phyloP scores from a whole-genome alignment of 1,140 invertebrate genomes.

The Drosophila sechellia region DNA sequence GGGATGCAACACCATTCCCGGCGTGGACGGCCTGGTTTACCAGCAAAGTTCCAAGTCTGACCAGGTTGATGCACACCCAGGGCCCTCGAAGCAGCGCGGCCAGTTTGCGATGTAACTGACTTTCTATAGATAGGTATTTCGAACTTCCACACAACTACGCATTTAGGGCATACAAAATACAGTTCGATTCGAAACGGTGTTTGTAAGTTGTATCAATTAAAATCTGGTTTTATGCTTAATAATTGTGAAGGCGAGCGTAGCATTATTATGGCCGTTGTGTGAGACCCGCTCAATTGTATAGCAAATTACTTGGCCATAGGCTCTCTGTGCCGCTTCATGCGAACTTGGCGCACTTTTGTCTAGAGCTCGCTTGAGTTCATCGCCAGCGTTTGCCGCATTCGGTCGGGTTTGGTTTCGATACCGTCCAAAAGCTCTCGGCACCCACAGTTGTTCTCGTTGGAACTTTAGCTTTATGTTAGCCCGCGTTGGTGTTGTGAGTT shows the following conservation, averaged over 20 bases:
- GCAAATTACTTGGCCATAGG: conserved; percentile 45
- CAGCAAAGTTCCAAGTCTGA: conserved; percentile 52
- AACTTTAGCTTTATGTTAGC: conserved; percentile 2
- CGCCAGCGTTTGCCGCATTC: conserved; percentile 48
- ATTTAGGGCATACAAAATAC: conserved; percentile 13
- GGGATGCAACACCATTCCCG: conserved; percentile 90
- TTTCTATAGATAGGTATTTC: conserved; percentile 18
- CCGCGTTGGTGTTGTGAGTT: conserved; percentile 37
- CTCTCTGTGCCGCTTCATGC: conserved; percentile 29
- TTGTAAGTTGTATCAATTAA: conserved; percentile 19
- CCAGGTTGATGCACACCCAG: conserved; percentile 11
- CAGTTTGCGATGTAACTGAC: conserved; percentile 47
- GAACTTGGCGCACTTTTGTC: conserved; percentile 44
- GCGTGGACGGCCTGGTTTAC: conserved; percentile 66
- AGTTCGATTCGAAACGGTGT: conserved; percentile 27
- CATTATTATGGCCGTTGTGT: conserved; percentile 30
- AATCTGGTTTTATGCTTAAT: conserved; percentile 23
- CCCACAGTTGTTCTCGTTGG: conserved; percentile 24
- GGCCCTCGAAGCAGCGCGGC: conserved; percentile 52
- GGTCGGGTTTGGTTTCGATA: conserved; percentile 33
- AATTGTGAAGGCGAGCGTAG: conserved; percentile 18
- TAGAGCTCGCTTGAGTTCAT: conserved; percentile 54
- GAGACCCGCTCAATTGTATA: conserved; percentile 27
- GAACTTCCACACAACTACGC: conserved; percentile 1
- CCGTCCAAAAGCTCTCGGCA: conserved; percentile 2